phyloP scores from a whole-genome alignment of 2,113 vertebrate genomes.

The Callospermophilus lateralis region DNA sequence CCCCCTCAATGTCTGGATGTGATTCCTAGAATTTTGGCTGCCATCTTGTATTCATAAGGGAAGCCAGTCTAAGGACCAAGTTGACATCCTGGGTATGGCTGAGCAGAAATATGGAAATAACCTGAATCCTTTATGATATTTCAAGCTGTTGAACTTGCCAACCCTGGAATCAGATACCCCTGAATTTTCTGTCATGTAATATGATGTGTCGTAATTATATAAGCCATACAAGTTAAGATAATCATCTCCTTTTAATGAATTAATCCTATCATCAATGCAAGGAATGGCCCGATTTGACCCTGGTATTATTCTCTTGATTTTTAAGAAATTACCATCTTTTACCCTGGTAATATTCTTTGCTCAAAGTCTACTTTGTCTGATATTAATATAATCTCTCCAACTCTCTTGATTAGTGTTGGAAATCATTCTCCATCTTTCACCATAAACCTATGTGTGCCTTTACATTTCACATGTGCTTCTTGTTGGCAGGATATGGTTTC shows the following conservation, averaged over 20 bases:
- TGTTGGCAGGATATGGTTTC: not conserved
- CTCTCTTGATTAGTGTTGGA: not conserved
- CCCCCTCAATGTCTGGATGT: not conserved
- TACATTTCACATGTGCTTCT: not conserved
- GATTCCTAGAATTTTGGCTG: not conserved
- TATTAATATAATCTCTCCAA: not conserved
- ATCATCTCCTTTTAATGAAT: not conserved
- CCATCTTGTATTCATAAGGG: not conserved
- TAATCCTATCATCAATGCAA: not conserved
- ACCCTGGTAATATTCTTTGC: not conserved
- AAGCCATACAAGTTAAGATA: not conserved
- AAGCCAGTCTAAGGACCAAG: not conserved
- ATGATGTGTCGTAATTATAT: not conserved
- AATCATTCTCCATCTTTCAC: not conserved
- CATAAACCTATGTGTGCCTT: not conserved
- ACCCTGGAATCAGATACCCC: not conserved
- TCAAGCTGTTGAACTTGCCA: not conserved
- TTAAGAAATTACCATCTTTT: conserved; percentile 22
- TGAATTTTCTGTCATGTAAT: not conserved
- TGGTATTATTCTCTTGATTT: not conserved
- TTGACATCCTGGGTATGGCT: not conserved
- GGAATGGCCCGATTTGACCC: not conserved
- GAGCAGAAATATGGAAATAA: not conserved
- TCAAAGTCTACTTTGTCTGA: not conserved
- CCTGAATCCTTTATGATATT: not conserved